These are phyloP conservation scores for Brienomyrus brachyistius DNA, from an alignment of 2,113 vertebrate species.

Conservation along the genomic window DNA sequence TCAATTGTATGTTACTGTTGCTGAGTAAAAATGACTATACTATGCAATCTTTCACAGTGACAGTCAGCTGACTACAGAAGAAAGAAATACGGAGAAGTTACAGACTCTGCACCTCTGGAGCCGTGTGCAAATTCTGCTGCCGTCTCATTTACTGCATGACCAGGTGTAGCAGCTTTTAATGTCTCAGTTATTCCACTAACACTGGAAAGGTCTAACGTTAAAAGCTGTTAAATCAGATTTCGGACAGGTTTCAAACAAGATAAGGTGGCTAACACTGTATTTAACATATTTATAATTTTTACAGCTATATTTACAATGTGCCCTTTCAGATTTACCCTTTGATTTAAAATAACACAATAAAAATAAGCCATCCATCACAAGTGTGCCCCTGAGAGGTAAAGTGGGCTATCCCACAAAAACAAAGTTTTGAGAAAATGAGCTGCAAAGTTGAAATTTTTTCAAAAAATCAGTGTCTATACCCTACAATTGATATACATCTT, in stretches of 20 bases:
- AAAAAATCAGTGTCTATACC: no score
- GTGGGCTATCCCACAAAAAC: no score
- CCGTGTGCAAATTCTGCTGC: background rate
- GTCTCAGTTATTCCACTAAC: background rate
- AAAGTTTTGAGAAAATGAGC: no score
- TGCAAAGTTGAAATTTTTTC: no score
- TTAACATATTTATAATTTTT: background rate
- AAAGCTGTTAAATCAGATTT: background rate
- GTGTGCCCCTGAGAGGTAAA: no score
- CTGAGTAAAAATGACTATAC: background rate
- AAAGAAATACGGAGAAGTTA: background rate
- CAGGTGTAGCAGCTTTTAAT: background rate
- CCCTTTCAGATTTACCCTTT: background rate
- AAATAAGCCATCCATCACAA: background rate
- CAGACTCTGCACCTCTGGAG: background rate
- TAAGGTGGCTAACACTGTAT: background rate
- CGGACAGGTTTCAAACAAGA: background rate
- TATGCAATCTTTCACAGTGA: background rate
- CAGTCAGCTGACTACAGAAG: background rate
- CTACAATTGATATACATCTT: no score
- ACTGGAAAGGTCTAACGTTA: background rate
- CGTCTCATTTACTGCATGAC: background rate
- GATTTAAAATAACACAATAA: background rate
- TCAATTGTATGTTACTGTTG: background rate
- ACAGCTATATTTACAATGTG: background rate